Base-by-base conservation (phyloP, 1,140 invertebrate genomes). In the Drosophila hydei region DNA sequence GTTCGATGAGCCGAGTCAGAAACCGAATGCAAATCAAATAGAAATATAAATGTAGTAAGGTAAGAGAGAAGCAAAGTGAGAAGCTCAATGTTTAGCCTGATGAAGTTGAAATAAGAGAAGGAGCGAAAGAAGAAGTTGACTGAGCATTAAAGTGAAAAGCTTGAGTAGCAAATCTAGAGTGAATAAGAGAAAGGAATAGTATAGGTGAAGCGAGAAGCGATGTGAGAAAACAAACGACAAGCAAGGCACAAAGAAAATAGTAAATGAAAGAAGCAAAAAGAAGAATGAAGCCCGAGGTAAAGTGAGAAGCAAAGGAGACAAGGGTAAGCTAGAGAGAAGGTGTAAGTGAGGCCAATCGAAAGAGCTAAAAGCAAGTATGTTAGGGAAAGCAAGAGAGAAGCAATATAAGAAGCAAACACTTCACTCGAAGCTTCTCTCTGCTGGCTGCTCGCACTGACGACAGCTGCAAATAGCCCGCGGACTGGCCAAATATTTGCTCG, bases 401-500 rank as follows among this genome's bases (percentile, higher is more conserved):
- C 7, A 11, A n/a, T 18, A 16, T 4, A 8, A 33, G 14, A 14
- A 47, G 45, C 3, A 11, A 42, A 42, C 19, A 21, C 19, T 3
- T 51, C 1, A 16, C 25, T 30, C 8, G 7, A 50, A 11, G 21
- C 54, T 27, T 47, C 9, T 18, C 58, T 25, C 40, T 16, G 6
- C 21, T 43, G 3, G 5, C n/a, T 16, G n/a, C 5, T 14, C 0
- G 40, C 14, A 16, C n/a, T 42, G 14, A 0, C 7, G 14, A 42
- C 14, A 6, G 11, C 14, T 18, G 40, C 16, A 42, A 67, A 55
- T 48, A 43, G 36, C 43, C 51, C 67, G 42, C 59, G 55, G 63
- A n/a, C 47, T 70, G 61, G 51, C 27, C 27, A 58, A 45, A 71
- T 52, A 48, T 50, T 70, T 63, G 67, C 51, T 21, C 42, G 48